Evolutionary conservation across 2,888 invertebrate genomes (phyloP), one percentile per base, ranked within the genome.

Genomic region (Aporophyla nigra): DNA sequence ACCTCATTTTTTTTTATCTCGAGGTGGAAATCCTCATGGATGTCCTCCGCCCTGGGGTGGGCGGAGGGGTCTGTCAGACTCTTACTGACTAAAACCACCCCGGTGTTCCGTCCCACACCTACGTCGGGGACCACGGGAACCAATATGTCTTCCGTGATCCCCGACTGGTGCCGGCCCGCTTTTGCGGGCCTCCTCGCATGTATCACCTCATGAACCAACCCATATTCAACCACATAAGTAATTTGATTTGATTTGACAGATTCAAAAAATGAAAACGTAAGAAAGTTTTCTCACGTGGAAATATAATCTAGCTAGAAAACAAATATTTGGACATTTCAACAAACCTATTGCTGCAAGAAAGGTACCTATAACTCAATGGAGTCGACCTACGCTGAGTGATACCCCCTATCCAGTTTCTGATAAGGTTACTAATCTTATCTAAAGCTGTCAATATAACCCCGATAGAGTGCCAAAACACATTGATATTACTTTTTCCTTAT

Each of bases 381-480:
- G 46, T 56, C 43, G 19, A 62, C 65, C 46, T 43, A 69, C 56
- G 16, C 24, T 58, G n/a, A 74, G 43, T 56, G 80, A 71, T 80
- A 74, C 49, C 14, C 1, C 5, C 4, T 75, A 81, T 81, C 85
- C 59, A 19, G 19, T n/a, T 65, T 27, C 46, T 61, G 76, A 82
- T 84, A 82, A 71, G 19, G 9, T 14, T 56, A 27, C 16, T 67
- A 56, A 85, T 86, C 86, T 87, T 65, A 86, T 86, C 86, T 73
- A 58, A 53, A 63, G 7, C 80, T 58, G 54, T 65, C 70, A 53
- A 63, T 76, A 69, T 62, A 62, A n/a, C 83, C 66, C 40, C 46
- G 40, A n/a, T 83, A 61, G 33, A 76, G 74, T 70, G 73, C 63
- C 70, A 71, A 76, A 84, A 75, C 1, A 77, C 51, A 72, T 79